phyloP scores from a whole-genome alignment of 2,888 invertebrate species.

The Stenodema calcarata region DNA sequence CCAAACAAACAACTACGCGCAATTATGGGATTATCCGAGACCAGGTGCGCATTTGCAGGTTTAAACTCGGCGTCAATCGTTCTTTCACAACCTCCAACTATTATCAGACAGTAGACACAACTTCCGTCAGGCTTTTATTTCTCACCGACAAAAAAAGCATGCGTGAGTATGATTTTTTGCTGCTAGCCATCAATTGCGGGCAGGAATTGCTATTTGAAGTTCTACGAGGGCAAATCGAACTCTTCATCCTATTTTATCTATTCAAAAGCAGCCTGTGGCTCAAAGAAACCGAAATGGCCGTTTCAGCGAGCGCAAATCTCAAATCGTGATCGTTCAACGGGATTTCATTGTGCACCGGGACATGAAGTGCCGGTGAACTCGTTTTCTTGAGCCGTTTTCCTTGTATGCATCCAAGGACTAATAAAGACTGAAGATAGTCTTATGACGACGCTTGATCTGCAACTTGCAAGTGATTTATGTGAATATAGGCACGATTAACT shows the following conservation, averaged over 20 bases:
- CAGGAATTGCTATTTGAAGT: background rate
- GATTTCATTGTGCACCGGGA: background rate
- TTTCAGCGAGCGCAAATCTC: background rate
- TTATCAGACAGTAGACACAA: background rate
- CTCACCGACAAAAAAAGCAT: background rate
- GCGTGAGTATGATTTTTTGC: background rate
- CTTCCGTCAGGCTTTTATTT: background rate
- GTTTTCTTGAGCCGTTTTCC: background rate
- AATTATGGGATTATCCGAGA: slow-evolving; percentile 1
- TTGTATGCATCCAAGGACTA: background rate
- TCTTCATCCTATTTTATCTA: background rate
- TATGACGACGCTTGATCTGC: too few species aligned
- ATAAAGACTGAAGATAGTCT: too few species aligned
- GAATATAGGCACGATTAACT: too few species aligned
- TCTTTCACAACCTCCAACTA: background rate
- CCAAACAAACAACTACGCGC: background rate
- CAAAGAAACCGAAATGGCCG: background rate
- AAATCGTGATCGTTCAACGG: background rate
- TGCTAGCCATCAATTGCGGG: background rate
- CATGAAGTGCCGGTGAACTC: background rate
- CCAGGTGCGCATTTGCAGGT: background rate
- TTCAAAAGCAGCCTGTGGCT: background rate
- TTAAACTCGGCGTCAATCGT: background rate
- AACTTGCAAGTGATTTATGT: too few species aligned
- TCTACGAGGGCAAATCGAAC: background rate